phyloP scores from a whole-genome alignment of 2,113 vertebrate species.

The Zosterops pallidus region DNA sequence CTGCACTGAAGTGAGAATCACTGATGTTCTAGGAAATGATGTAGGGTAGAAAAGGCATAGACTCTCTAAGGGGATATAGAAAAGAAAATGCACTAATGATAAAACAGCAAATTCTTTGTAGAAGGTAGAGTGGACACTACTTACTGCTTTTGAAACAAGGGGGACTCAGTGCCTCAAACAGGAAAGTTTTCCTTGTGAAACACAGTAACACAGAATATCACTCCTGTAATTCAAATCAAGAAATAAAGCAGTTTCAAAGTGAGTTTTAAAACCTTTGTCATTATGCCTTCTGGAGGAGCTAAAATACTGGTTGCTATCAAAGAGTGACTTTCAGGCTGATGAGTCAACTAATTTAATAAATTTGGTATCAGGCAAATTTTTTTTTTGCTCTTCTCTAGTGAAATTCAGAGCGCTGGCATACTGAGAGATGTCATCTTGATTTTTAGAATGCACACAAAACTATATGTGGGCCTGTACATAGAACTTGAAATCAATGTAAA shows the following conservation, averaged over 20 bases:
- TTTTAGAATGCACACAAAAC: neutral
- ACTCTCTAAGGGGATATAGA: neutral
- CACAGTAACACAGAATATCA: neutral
- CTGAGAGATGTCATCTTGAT: neutral
- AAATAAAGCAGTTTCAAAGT: neutral
- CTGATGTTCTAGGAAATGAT: neutral
- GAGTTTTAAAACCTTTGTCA: neutral
- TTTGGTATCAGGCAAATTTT: neutral
- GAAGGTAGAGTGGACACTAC: neutral
- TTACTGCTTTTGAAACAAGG: neutral
- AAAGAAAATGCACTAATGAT: neutral
- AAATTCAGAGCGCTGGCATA: neutral
- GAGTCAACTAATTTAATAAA: neutral
- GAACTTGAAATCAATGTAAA: neutral
- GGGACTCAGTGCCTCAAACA: neutral
- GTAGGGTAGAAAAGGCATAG: neutral
- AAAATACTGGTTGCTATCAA: neutral
- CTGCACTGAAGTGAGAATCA: neutral
- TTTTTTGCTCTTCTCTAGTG: neutral
- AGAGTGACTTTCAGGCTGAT: neutral
- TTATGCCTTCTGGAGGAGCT: neutral
- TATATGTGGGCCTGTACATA: fast-evolving
- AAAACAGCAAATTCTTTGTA: neutral
- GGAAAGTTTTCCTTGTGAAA: neutral
- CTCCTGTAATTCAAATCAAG: neutral